Conservation (phyloP, 1,140 invertebrate species). For the Drosophila subobscura region DNA sequence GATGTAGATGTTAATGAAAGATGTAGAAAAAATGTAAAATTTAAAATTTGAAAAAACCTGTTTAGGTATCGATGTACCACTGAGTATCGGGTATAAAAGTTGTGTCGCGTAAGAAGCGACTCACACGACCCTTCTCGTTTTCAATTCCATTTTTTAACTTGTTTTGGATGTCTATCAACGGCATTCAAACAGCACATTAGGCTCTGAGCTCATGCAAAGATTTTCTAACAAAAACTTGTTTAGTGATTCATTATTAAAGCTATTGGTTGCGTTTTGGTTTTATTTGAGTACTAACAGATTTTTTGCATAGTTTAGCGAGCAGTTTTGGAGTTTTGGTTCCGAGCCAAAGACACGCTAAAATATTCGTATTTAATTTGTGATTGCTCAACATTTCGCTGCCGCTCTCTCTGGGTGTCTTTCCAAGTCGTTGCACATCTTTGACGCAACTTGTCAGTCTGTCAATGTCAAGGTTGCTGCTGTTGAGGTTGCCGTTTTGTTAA, state of each 20-base stretch:
- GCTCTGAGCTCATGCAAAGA: conserved; percentile 64
- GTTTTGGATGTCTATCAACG: conserved; percentile 66
- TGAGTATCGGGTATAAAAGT: too few species aligned
- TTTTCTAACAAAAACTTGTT: conserved; percentile 61
- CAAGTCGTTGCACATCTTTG: conserved; percentile 61
- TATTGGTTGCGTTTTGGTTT: conserved; percentile 52
- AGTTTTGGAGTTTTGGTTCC: conserved; percentile 3
- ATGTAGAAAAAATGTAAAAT: too few species aligned
- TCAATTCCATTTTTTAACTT: conserved; percentile 45
- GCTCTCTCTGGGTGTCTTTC: conserved; percentile 36
- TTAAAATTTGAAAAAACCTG: too few species aligned
- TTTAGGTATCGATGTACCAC: too few species aligned
- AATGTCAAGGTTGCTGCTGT: conserved; percentile 69
- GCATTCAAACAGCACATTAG: conserved; percentile 30
- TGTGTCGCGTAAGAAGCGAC: too few species aligned
- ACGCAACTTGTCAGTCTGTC: conserved; percentile 43
- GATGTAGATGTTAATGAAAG: too few species aligned
- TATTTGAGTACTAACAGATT: conserved; percentile 42
- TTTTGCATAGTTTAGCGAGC: conserved; percentile 51
- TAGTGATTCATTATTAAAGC: conserved; percentile 58
- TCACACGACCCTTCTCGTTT: not conserved
- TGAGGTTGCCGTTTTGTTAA: conserved; percentile 11
- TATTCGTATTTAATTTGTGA: conserved; percentile 41
- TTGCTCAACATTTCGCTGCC: conserved; percentile 17
- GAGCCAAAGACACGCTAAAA: conserved; percentile 43